A percentile compares a stretch with the other conserved stretches of the same genome.
These are phyloP conservation scores for Eilema caniola DNA, from an alignment of 2,888 invertebrate genomes.

Conservation along the genomic window DNA sequence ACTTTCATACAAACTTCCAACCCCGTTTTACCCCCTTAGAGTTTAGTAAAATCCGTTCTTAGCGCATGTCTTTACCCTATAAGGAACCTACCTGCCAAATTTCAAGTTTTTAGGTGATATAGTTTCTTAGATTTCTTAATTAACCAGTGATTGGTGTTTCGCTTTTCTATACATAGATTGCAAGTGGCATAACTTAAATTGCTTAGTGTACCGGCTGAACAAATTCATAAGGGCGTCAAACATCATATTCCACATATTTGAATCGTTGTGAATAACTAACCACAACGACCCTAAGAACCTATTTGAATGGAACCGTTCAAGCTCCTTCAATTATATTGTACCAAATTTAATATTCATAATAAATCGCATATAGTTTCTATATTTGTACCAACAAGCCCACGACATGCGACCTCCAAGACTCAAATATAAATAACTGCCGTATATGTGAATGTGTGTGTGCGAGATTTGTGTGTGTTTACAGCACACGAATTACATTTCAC, in stretches of 20 bases:
- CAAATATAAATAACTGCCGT: slow-evolving; percentile 71
- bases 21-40: too few relatives aligned
- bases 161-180: too few relatives aligned
- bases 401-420: slow-evolving; percentile 75
- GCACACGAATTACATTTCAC: slow-evolving; percentile 75
- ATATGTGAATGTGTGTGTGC: slow-evolving; percentile 58
- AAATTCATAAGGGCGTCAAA: background rate
- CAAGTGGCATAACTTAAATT: background rate
- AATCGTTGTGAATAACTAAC: background rate
- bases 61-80: too few relatives aligned
- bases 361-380: slow-evolving; percentile 59
- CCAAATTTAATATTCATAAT: slow-evolving; percentile 55
- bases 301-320: slow-evolving; percentile 21
- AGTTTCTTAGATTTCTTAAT: too few relatives aligned
- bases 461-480: slow-evolving; percentile 71
- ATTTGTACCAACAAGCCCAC: slow-evolving; percentile 61
- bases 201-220: background rate
- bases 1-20: too few relatives aligned
- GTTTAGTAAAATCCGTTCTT: too few relatives aligned
- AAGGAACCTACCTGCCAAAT: too few relatives aligned
- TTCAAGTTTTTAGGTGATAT: too few relatives aligned
- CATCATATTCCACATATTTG: background rate
- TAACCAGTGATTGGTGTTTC: too few relatives aligned
- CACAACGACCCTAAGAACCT: slow-evolving; percentile 20
- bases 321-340: slow-evolving; percentile 47